Conservation (phyloP, 2,888 invertebrate species). For the Cephus pulcher region DNA sequence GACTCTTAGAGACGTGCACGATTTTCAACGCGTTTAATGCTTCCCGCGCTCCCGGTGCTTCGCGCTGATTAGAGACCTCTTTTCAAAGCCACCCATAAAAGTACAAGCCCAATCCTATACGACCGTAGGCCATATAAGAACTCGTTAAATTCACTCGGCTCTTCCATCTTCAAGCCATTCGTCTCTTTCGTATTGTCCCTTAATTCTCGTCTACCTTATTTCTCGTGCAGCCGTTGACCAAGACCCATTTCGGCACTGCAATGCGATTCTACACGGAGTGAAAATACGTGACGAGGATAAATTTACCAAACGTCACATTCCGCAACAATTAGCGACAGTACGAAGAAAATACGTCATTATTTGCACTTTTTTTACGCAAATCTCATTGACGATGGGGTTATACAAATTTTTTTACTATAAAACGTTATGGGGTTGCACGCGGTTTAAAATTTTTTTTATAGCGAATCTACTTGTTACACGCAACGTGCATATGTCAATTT, state of each 20-base stretch:
- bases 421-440: background rate
- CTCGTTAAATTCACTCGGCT: background rate
- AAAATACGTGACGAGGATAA: background rate
- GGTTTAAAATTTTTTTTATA: background rate
- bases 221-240: background rate
- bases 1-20: background rate
- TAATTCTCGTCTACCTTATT: background rate
- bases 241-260: background rate
- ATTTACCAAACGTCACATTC: background rate
- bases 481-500: too few species aligned
- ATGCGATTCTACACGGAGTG: background rate
- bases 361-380: background rate
- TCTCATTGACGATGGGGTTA: background rate
- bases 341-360: background rate
- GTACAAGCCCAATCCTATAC: background rate
- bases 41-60: constrained; percentile 22
- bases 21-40: constrained; percentile 40
- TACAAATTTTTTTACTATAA: background rate
- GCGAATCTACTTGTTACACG: too few species aligned
- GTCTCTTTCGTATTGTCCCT: background rate
- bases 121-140: background rate
- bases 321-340: background rate
- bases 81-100: background rate
- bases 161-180: background rate
- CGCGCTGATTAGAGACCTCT: background rate